Evolutionary conservation across 92 coral and sea anemone genomes (phyloP).

Genomic region (Actinostola sp.): DNA sequence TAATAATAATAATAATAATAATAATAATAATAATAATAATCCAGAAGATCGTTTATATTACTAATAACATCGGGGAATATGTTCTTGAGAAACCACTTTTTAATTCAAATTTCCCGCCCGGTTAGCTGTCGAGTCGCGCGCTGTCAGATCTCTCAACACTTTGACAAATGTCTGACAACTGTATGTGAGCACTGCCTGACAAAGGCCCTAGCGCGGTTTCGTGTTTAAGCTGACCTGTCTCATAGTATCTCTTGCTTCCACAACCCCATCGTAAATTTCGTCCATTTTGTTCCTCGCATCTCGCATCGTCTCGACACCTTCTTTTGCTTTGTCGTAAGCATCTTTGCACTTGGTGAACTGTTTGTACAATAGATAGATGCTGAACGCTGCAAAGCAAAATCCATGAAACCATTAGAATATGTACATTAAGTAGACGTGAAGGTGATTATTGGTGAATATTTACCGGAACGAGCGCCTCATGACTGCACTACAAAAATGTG

Average conservation of each 20-base stretch:
- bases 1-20: too few species aligned
- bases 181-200: background rate
- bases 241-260: background rate
- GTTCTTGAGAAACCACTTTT: too few species aligned
- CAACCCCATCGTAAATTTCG: background rate
- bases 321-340: conserved; percentile 10
- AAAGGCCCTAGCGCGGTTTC: too few species aligned
- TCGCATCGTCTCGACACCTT: conserved; percentile 3
- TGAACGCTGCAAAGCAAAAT: background rate
- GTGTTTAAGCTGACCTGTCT: background rate
- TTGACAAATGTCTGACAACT: background rate
- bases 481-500: too few species aligned
- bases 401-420: background rate
- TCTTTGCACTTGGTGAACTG: background rate
- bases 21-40: too few species aligned
- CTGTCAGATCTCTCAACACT: background rate
- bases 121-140: too few species aligned
- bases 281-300: conserved; percentile 7
- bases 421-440: background rate
- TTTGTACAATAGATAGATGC: background rate
- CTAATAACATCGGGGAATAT: too few species aligned
- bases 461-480: too few species aligned
- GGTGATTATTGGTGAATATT: too few species aligned
- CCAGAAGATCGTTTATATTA: too few species aligned
- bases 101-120: too few species aligned